A percentile compares a stretch with the other conserved stretches of the same genome.
phyloP scores from a whole-genome alignment of 2,113 vertebrate species.

The Tichodroma muraria region DNA sequence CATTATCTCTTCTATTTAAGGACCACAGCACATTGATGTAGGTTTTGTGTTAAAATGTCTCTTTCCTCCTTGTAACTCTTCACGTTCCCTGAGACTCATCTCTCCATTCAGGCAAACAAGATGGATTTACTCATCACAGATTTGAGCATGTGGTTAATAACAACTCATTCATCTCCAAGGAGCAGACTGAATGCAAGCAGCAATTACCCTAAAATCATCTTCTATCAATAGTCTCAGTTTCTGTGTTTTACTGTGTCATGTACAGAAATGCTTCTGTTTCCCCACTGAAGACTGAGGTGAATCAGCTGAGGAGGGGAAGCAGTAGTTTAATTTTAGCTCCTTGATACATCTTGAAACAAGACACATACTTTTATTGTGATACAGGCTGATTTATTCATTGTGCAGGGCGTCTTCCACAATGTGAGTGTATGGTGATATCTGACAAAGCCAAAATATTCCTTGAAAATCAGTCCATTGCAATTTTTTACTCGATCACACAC shows the following conservation, averaged over 20 bases:
- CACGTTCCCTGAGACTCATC: background rate
- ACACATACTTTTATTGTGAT: background rate
- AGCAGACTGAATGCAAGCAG: background rate
- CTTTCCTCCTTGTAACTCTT: background rate
- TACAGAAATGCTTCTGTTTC: background rate
- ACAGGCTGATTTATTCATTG: background rate
- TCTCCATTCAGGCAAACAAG: background rate
- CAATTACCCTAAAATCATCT: background rate
- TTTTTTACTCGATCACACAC: background rate
- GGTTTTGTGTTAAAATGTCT: background rate
- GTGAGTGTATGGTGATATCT: background rate
- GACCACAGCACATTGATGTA: background rate
- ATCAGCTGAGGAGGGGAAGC: background rate
- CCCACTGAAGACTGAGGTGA: background rate
- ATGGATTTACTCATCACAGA: background rate
- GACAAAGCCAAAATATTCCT: background rate
- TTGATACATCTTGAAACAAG: background rate
- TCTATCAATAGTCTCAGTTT: background rate
- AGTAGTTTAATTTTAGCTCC: background rate
- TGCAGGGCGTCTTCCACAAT: background rate
- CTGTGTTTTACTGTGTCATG: background rate
- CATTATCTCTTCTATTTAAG: background rate
- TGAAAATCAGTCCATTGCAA: background rate
- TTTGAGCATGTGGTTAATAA: background rate
- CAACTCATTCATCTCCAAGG: background rate